Evolutionary conservation across 2,797 vertebrate genomes (phyloP).

Genomic region (Thunnus albacares): DNA sequence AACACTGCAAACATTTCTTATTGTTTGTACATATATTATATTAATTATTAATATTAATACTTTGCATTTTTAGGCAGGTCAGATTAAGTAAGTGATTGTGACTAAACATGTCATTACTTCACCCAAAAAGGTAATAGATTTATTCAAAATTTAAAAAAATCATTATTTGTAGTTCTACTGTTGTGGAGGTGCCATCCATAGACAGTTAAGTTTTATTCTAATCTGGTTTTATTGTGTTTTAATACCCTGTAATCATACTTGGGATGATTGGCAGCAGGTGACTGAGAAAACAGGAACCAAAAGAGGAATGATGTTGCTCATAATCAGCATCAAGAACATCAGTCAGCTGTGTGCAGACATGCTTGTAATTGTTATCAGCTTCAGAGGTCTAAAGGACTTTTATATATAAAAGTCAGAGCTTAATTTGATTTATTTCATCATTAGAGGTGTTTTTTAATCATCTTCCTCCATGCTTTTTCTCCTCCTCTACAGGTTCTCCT

Average conservation of each 20-base stretch:
- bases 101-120: neutral
- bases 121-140: neutral
- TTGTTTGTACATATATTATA: too few species aligned
- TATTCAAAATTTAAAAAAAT: slow-evolving; percentile 1
- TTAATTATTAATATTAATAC: neutral
- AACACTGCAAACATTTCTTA: neutral
- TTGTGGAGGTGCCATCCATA: neutral
- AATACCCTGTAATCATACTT: slow-evolving; percentile 4
- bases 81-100: neutral
- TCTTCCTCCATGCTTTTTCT: slow-evolving; percentile 26
- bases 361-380: slow-evolving; percentile 38
- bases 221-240: slow-evolving; percentile 1
- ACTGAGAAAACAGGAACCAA: neutral
- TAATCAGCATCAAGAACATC: slow-evolving; percentile 23
- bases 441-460: neutral
- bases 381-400: neutral
- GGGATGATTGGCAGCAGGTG: neutral
- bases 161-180: neutral
- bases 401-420: neutral
- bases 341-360: slow-evolving; percentile 42
- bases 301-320: slow-evolving; percentile 13
- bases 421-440: neutral
- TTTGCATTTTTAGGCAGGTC: neutral
- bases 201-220: neutral
- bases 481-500: slow-evolving; percentile 55